A percentile compares a stretch with the other conserved stretches of the same genome.
These are phyloP conservation scores for Osmerus mordax DNA, from an alignment of 2,113 vertebrate genomes.

Conservation along the genomic window DNA sequence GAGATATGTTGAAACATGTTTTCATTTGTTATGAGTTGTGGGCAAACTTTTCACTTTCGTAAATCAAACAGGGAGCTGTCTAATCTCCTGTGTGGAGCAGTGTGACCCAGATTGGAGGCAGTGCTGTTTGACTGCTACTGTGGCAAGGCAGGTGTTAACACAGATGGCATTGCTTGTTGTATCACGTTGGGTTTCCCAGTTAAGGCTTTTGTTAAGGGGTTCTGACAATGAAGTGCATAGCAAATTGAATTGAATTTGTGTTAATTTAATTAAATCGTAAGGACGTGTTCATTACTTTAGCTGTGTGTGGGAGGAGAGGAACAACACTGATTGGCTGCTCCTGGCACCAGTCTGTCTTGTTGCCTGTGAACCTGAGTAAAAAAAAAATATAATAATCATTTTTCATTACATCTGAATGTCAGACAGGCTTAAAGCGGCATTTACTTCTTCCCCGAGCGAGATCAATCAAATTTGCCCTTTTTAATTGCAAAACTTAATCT, in stretches of 20 bases:
- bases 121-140: conserved; percentile 12
- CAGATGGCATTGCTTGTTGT: conserved; percentile 39
- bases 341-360: conserved; percentile 15
- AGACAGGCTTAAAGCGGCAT: conserved; percentile 30
- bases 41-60: no score
- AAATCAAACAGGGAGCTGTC: neutral
- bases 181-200: conserved; percentile 38
- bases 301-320: neutral
- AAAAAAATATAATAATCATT: no score
- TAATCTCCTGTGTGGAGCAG: neutral
- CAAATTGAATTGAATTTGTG: conserved; percentile 27
- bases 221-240: conserved; percentile 29
- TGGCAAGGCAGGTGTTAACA: conserved; percentile 21
- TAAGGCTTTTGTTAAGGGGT: conserved; percentile 22
- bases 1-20: no score
- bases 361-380: neutral
- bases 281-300: conserved; percentile 6
- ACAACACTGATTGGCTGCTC: neutral
- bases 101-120: conserved; percentile 17
- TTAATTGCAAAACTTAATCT: conserved; percentile 59
- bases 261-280: conserved; percentile 23
- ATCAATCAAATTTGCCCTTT: conserved; percentile 44
- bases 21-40: no score
- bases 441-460: conserved; percentile 29
- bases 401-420: conserved; percentile 53